Conservation (phyloP, 2,888 invertebrate species). For the Encarsia formosa region DNA sequence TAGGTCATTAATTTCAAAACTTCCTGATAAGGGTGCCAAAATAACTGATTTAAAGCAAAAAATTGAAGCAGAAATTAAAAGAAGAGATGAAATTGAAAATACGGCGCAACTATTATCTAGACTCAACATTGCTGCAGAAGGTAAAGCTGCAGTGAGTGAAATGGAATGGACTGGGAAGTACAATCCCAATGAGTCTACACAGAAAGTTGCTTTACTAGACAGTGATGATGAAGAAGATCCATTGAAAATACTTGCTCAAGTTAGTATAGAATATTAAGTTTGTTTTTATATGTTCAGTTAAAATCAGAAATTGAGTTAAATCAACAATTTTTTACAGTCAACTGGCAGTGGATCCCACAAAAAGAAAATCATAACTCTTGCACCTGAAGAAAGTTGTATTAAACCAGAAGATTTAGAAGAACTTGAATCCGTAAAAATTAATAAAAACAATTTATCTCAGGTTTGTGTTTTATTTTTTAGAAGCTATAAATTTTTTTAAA, state of each 20-base stretch:
- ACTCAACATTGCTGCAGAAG: conserved; percentile 52
- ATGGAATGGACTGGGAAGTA: conserved; percentile 61
- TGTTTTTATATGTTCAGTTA: background rate
- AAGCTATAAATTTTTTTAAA: too few relatives aligned
- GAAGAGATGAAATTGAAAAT: conserved; percentile 54
- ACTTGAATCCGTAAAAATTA: conserved; percentile 43
- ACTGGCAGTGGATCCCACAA: conserved; percentile 52
- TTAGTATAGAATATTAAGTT: conserved; percentile 27
- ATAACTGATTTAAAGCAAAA: conserved; percentile 54
- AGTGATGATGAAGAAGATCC: conserved; percentile 61
- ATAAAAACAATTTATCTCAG: too few relatives aligned
- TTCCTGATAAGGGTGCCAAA: conserved; percentile 61
- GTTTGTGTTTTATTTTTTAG: too few relatives aligned
- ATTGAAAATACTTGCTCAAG: conserved; percentile 59
- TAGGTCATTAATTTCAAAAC: conserved; percentile 55
- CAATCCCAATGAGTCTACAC: conserved; percentile 37
- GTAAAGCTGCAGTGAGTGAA: conserved; percentile 54
- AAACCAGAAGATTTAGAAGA: conserved; percentile 55
- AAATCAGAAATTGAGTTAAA: conserved; percentile 4
- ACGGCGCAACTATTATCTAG: conserved; percentile 55
- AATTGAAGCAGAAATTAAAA: conserved; percentile 53
- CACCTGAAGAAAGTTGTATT: conserved; percentile 53
- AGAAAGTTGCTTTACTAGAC: conserved; percentile 55
- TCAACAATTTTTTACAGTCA: conserved; percentile 34
- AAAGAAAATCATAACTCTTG: conserved; percentile 53